Evolutionary conservation across 2,113 vertebrate species (phyloP), one percentile per base, ranked within the genome.

Genomic region (Hiodon alosoides): DNA sequence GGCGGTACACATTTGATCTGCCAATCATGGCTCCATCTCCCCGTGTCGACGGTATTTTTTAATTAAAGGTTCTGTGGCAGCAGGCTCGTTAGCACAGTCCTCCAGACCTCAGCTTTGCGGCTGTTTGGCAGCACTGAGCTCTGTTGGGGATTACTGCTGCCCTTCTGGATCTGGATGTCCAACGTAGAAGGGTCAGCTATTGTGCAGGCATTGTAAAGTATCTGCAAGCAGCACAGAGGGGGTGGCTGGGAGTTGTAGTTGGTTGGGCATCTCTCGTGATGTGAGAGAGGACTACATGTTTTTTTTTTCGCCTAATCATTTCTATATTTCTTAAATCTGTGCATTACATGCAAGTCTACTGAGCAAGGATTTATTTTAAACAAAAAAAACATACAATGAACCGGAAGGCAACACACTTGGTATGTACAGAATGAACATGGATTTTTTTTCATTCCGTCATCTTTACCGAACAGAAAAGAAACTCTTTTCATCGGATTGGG

Each of bases 1-100:
- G 65, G 5, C 73, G 59, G 50, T 8, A 51, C 9, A 46, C 47
- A 8, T 57, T 76, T 61, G 74, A 70, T 70, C 59, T 76, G 67
- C 7, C 68, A 62, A 17, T 70, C 59, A 54, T 46, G 48, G 52
- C 7, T 46, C 57, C 51, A 31, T 77, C 57, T 7, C 16, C 51
- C 50, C 17, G 59, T 46, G 60, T 69, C 31, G 72, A 59, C 9
- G 65, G 31, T 77, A 14, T 77, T 66, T 80, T 83, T 79, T 82
- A 82, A 81, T 80, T 67, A 74, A 79, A 79, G 70, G 31, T 50
- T 74, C 75, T 75, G 71, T 75, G 67, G 58, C 6, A 11, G 75
- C 67, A 47, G 14, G 59, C 67, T 66, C 14, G 10, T 58, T 57
- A 74, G 53, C n/a, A 48, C 59, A 47, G 53, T 74, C 71, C 51